These are phyloP conservation scores for Dasyurus viverrinus DNA, from an alignment of 2,113 vertebrate species.

Conservation along the genomic window DNA sequence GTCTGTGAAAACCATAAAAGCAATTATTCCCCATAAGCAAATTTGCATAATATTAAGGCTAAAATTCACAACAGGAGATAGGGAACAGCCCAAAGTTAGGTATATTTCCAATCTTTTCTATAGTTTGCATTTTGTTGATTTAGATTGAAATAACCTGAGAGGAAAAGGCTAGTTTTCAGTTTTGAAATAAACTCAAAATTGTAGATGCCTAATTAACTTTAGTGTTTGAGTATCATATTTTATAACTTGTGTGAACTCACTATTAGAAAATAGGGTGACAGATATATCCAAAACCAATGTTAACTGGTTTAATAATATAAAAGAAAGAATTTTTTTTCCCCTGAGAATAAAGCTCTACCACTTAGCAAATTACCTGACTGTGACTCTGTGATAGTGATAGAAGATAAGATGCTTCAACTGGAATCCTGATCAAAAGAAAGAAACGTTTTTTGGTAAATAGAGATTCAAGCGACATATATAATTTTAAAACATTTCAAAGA, in stretches of 20 bases:
- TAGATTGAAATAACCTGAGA: background rate
- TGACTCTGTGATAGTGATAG: slow-evolving; percentile 80
- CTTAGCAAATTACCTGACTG: slow-evolving; percentile 80
- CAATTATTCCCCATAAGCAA: background rate
- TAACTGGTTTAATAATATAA: slow-evolving; percentile 37
- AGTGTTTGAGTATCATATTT: background rate
- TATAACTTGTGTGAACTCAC: slow-evolving; percentile 20
- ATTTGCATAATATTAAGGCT: background rate
- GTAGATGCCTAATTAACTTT: background rate
- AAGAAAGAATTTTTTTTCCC: slow-evolving; percentile 39
- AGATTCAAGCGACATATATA: slow-evolving; percentile 26
- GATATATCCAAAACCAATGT: background rate
- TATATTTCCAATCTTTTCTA: background rate
- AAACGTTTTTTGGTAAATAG: slow-evolving; percentile 51
- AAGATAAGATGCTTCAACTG: slow-evolving; percentile 79
- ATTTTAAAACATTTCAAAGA: slow-evolving; percentile 41
- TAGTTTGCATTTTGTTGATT: background rate
- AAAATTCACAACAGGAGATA: background rate
- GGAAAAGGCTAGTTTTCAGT: slow-evolving; percentile 41
- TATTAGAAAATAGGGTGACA: slow-evolving; percentile 21
- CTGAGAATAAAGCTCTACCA: background rate
- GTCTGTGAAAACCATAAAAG: slow-evolving; percentile 69
- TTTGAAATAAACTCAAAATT: background rate
- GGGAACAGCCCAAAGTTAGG: background rate
- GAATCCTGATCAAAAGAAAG: slow-evolving; percentile 76